These are phyloP conservation scores for Lithophane socia DNA, from an alignment of 2,888 invertebrate species.

Conservation along the genomic window DNA sequence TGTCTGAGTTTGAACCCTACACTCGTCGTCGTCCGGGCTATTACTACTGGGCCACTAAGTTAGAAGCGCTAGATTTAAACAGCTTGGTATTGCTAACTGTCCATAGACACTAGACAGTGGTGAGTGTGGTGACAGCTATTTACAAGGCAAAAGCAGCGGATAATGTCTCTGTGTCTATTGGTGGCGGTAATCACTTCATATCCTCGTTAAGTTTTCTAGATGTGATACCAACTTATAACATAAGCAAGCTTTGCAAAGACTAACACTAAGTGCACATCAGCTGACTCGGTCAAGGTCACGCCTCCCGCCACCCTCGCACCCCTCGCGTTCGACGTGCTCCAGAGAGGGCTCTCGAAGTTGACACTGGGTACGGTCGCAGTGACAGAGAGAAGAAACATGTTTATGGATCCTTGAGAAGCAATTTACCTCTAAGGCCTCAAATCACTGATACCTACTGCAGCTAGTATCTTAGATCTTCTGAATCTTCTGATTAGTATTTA, in stretches of 20 bases:
- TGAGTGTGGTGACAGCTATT: neutral
- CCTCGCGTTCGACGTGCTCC: slow-evolving; percentile 4
- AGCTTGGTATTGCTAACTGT: neutral
- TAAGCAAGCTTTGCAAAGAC: neutral
- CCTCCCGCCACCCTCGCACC: neutral
- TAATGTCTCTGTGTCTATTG: neutral
- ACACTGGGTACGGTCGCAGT: slow-evolving; percentile 26
- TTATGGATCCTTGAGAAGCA: neutral
- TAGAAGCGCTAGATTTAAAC: no score
- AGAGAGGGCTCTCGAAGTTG: slow-evolving; percentile 5
- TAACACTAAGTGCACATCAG: slow-evolving; percentile 36
- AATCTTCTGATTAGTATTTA: neutral
- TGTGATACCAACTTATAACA: neutral
- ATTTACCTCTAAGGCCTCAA: neutral
- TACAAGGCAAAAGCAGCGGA: neutral
- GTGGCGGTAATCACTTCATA: neutral
- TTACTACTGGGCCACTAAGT: neutral
- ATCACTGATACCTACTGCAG: neutral
- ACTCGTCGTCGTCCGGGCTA: neutral
- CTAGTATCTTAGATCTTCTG: neutral
- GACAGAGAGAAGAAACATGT: neutral
- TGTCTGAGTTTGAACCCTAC: neutral
- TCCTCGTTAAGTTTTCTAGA: neutral
- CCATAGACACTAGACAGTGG: no score
- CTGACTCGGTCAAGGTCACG: slow-evolving; percentile 55